Conservation (phyloP, 2,888 invertebrate species). For the Adelphocoris suturalis region DNA sequence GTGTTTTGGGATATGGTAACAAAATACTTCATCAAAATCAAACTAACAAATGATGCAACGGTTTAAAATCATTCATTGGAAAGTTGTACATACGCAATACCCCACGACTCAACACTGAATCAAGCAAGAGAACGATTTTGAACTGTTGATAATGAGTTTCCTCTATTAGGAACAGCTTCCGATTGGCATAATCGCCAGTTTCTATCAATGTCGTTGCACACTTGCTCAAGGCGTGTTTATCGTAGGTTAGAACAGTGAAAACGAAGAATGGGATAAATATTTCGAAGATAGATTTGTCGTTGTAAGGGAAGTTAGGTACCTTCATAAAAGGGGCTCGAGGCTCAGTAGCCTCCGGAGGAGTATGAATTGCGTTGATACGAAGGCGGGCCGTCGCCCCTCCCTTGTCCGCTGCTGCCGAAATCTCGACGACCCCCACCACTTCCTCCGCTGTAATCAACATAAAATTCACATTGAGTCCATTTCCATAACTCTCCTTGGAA, state of each 20-base stretch:
- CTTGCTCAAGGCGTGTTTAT: too few relatives aligned
- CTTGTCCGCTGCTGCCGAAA: constrained; percentile 77
- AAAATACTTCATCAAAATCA: too few relatives aligned
- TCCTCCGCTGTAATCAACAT: constrained; percentile 65
- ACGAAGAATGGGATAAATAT: constrained; percentile 22
- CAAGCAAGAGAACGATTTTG: too few relatives aligned
- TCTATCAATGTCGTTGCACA: too few relatives aligned
- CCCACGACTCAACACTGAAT: too few relatives aligned
- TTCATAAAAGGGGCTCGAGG: constrained; percentile 37
- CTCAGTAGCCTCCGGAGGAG: constrained; percentile 66
- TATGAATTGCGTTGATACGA: constrained; percentile 52
- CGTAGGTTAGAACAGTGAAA: neutral
- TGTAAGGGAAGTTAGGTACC: constrained; percentile 35
- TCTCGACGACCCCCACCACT: constrained; percentile 75
- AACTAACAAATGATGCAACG: too few relatives aligned
- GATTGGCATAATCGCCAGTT: too few relatives aligned
- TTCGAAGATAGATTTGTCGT: constrained; percentile 36
- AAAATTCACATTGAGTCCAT: constrained; percentile 40
- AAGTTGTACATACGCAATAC: too few relatives aligned
- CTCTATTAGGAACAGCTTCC: too few relatives aligned
- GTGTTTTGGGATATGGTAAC: too few relatives aligned
- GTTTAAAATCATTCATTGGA: too few relatives aligned
- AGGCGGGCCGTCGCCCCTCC: constrained; percentile 73
- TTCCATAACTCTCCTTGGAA: neutral
- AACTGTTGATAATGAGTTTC: too few relatives aligned